Evolutionary conservation across 2,888 invertebrate genomes (phyloP).

Genomic region (Cantharis flavilabris): DNA sequence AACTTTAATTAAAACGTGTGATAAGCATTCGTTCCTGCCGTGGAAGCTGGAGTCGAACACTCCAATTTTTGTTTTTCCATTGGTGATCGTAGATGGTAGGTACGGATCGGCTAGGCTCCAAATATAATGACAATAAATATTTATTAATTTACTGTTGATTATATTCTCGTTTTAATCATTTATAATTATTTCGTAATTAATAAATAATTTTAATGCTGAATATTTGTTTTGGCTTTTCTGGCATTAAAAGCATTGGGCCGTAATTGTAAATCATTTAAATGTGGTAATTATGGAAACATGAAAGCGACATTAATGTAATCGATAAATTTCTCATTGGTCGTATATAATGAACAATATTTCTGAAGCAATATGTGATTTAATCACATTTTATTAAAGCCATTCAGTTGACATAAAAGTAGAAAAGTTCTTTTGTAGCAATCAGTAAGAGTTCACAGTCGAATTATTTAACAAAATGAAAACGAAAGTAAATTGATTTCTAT

Average conservation of each 20-base stretch:
- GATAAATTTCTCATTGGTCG: not conserved
- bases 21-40: too few relatives aligned
- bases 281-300: not conserved
- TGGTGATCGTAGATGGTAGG: too few relatives aligned
- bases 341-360: not conserved
- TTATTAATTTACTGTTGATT: too few relatives aligned
- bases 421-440: not conserved
- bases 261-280: not conserved
- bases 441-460: not conserved
- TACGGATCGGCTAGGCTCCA: too few relatives aligned
- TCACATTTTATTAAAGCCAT: not conserved
- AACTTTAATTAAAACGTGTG: too few relatives aligned
- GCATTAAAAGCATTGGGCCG: not conserved
- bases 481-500: not conserved
- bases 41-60: too few relatives aligned
- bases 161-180: too few relatives aligned
- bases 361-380: not conserved
- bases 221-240: not conserved
- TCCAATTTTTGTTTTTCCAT: too few relatives aligned
- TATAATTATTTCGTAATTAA: too few relatives aligned
- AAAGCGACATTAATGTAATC: not conserved
- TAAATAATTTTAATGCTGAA: too few relatives aligned
- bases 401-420: not conserved
- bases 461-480: not conserved
- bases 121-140: too few relatives aligned